Conservation (phyloP, 1,140 invertebrate species). For the Ectropis grisescens region DNA sequence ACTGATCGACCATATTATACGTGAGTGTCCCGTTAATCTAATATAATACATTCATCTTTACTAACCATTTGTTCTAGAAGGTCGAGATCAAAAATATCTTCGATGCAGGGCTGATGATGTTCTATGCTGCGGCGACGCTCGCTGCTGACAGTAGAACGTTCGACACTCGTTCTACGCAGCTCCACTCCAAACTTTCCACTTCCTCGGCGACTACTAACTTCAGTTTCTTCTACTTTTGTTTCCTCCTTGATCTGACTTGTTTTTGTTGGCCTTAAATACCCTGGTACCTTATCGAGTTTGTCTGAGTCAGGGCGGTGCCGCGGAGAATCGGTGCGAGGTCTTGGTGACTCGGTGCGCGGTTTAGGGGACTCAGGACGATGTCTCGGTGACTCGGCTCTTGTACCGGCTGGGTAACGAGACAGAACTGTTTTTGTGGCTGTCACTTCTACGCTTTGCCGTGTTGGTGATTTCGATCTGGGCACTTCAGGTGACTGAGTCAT, state of each 20-base stretch:
- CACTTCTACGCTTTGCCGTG: constrained; percentile 18
- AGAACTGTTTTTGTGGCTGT: constrained; percentile 24
- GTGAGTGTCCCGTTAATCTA: too few species aligned
- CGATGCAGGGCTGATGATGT: constrained; percentile 71
- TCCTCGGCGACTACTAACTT: constrained; percentile 57
- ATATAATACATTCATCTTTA: too few species aligned
- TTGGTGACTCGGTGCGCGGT: constrained; percentile 20
- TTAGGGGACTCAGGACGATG: constrained; percentile 7
- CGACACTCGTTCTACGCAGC: constrained; percentile 68
- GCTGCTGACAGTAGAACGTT: constrained; percentile 43
- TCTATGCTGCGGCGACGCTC: constrained; percentile 55
- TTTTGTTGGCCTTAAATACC: constrained; percentile 47
- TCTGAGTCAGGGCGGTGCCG: constrained; percentile 15
- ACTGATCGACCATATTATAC: too few species aligned
- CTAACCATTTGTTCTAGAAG: constrained; percentile 77
- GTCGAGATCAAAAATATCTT: constrained; percentile 78
- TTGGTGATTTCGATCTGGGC: constrained; percentile 28
- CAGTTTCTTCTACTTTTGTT: constrained; percentile 33
- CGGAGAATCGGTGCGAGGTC: constrained; percentile 9
- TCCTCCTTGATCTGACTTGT: constrained; percentile 51
- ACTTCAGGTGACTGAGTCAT: constrained; percentile 27
- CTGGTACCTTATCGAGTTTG: constrained; percentile 35
- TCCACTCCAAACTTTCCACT: constrained; percentile 77
- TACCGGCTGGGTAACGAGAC: constrained; percentile 15
- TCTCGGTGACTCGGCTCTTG: constrained; percentile 20